These are phyloP conservation scores for Patella depressa DNA, from an alignment of 2,888 invertebrate species.

Conservation along the genomic window DNA sequence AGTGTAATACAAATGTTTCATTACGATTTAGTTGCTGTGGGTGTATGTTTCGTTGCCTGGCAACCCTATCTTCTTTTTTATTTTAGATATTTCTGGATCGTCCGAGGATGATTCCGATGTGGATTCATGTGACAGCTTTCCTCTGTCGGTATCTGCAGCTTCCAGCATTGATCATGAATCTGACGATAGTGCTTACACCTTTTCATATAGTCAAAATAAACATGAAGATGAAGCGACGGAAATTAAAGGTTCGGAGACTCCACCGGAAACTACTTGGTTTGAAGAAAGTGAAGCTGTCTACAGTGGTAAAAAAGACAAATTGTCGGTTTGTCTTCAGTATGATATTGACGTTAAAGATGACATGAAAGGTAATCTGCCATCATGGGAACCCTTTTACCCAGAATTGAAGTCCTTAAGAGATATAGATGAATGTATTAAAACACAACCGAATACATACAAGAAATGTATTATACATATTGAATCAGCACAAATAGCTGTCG, in stretches of 20 bases:
- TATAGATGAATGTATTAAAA: background rate
- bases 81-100: too few relatives aligned
- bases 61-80: too few relatives aligned
- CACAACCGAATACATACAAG: constrained; percentile 22
- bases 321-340: background rate
- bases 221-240: too few relatives aligned
- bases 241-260: background rate
- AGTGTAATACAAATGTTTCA: too few relatives aligned
- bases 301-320: background rate
- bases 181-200: too few relatives aligned
- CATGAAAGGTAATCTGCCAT: background rate
- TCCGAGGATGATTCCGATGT: too few relatives aligned
- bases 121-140: too few relatives aligned
- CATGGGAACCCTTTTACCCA: constrained; percentile 14
- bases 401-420: background rate
- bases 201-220: too few relatives aligned
- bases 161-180: too few relatives aligned
- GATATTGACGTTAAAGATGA: background rate
- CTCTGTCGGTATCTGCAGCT: too few relatives aligned
- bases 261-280: background rate
- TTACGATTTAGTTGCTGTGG: too few relatives aligned
- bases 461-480: constrained; percentile 30
- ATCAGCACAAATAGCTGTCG: constrained; percentile 25
- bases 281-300: background rate
- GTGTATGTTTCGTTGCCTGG: too few relatives aligned